These are phyloP conservation scores for Atethmia centrago DNA, from an alignment of 2,888 invertebrate species.

Conservation along the genomic window DNA sequence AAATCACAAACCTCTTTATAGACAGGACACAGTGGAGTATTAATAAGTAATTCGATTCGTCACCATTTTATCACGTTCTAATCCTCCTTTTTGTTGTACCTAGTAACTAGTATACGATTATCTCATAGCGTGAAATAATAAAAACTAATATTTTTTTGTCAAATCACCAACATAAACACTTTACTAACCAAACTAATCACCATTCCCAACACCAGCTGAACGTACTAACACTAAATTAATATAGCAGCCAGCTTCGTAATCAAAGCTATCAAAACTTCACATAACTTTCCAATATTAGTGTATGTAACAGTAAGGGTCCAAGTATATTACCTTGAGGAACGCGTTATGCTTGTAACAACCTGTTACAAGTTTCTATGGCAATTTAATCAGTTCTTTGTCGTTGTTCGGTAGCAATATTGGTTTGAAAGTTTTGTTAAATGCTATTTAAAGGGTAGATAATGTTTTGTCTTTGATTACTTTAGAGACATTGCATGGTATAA, in stretches of 20 bases:
- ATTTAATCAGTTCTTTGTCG: slow-evolving; percentile 60
- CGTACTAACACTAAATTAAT: slow-evolving; percentile 60
- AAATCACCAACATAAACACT: slow-evolving; percentile 6
- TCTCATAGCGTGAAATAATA: not conserved
- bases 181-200: slow-evolving; percentile 28
- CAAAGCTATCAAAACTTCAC: slow-evolving; percentile 61
- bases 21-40: not conserved
- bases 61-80: not conserved
- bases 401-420: slow-evolving; percentile 49
- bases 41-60: not conserved
- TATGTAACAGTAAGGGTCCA: slow-evolving; percentile 51
- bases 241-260: slow-evolving; percentile 54
- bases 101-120: not conserved
- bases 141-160: not conserved
- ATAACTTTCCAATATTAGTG: slow-evolving; percentile 58
- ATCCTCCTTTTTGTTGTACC: not conserved
- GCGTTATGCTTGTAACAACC: slow-evolving; percentile 39
- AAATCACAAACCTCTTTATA: not conserved
- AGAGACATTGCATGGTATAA: not conserved
- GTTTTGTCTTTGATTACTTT: slow-evolving; percentile 12
- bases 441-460: slow-evolving; percentile 3
- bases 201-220: slow-evolving; percentile 34
- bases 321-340: slow-evolving; percentile 62
- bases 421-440: slow-evolving; percentile 28
- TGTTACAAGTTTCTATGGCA: slow-evolving; percentile 58